Conservation (phyloP, 2,797 vertebrate genomes). For the Apogon hyalosoma region DNA sequence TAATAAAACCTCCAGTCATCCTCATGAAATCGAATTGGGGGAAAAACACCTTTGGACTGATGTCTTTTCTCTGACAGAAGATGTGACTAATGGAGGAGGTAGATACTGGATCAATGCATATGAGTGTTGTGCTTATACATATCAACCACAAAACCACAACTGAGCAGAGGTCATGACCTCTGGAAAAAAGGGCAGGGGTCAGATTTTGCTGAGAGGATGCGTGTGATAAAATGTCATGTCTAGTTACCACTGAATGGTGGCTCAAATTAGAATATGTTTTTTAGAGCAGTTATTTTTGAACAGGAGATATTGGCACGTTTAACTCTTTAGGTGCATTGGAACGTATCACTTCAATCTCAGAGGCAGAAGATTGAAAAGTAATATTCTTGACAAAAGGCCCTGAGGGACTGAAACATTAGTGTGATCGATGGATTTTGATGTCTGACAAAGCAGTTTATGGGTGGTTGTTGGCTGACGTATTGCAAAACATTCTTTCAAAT, state of each 20-base stretch:
- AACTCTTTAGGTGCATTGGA: too few species aligned
- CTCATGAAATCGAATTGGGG: constrained; percentile 32
- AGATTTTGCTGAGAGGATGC: constrained; percentile 24
- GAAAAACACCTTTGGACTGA: constrained; percentile 17
- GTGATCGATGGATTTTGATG: too few species aligned
- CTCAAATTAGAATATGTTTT: constrained; percentile 1
- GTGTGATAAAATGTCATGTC: constrained; percentile 6
- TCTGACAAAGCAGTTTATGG: too few species aligned
- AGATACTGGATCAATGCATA: constrained; percentile 51
- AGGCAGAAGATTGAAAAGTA: too few species aligned
- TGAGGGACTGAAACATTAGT: too few species aligned
- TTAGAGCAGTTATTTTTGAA: too few species aligned
- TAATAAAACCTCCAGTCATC: constrained; percentile 42
- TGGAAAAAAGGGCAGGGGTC: constrained; percentile 36
- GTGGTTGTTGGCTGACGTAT: too few species aligned
- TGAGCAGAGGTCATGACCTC: constrained; percentile 54
- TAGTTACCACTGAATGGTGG: constrained; percentile 6
- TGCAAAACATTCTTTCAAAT: too few species aligned
- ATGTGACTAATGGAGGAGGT: constrained; percentile 51
- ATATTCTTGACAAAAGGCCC: too few species aligned
- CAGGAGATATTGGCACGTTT: too few species aligned
- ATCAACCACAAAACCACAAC: constrained; percentile 52
- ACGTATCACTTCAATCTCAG: too few species aligned
- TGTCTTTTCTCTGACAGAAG: constrained; percentile 41
- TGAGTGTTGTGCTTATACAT: not conserved